Base-by-base conservation (phyloP, 2,113 vertebrate genomes). In the Grammomys surdaster region DNA sequence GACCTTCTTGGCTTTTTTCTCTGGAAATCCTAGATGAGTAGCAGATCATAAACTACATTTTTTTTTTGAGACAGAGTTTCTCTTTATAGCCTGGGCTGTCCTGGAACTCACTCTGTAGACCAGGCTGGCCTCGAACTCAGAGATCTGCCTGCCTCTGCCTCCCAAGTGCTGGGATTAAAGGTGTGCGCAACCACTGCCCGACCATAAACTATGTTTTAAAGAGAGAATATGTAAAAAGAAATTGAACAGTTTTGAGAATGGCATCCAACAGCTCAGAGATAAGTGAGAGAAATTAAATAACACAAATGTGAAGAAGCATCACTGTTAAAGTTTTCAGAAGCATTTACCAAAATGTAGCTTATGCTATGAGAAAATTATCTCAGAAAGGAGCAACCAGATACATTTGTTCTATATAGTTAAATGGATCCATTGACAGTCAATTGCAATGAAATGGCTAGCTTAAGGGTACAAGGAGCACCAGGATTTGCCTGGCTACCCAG, bases 181-280 rank as follows among this genome's bases (percentile, higher is more conserved):
- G 40, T 40, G 40, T 40, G 40, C 2, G 40, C 40, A 40, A 40
- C 40, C 40, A 40, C 40, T 40, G 40, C 40, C 40, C 40, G 2
- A 40, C 40, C 19, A 63, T 81, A 75, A 87, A 43, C 56, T 40
- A 5, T 20, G 70, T 70, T 91, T 75, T 84, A 90, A 86, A 90
- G 13, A 63, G 40, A 89, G 51, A 88, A 5, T 48, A 33, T 43
- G 22, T 26, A 58, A 70, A 70, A 95, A 84, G 14, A 33, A 72
- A 90, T 36, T 63, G 22, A 96, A 86, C n/a, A 75, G 16, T 91
- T 91, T 82, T 84, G 46, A 94, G 58, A 82, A 73, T 5, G 90
- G 48, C 22, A 65, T 77, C 26, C 31, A 90, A 31, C n/a, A 54
- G 7, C 51, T 80, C 33, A 77, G 43, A 60, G 22, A 16, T 33